These are phyloP conservation scores for Periophthalmodon schlosseri DNA, from an alignment of 2,113 vertebrate species.

Conservation along the genomic window DNA sequence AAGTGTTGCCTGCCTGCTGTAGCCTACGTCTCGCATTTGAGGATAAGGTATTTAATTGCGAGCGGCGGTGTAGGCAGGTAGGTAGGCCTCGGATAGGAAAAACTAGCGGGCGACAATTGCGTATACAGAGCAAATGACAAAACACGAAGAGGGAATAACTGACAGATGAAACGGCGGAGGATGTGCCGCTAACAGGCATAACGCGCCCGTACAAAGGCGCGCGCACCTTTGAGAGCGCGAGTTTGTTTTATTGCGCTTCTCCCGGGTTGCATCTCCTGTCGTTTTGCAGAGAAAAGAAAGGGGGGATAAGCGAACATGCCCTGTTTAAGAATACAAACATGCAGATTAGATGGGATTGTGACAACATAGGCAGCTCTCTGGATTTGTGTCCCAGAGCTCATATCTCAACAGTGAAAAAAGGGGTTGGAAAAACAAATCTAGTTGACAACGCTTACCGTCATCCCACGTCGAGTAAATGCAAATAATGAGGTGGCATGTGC, in stretches of 20 bases:
- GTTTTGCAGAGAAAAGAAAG: constrained; percentile 58
- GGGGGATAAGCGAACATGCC: constrained; percentile 73
- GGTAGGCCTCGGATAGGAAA: constrained; percentile 49
- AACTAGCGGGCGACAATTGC: constrained; percentile 78
- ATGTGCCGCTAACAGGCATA: constrained; percentile 81
- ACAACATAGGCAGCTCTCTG: constrained; percentile 60
- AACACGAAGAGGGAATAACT: constrained; percentile 76
- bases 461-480: constrained; percentile 63
- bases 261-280: constrained; percentile 80
- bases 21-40: constrained; percentile 56
- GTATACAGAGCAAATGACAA: constrained; percentile 79
- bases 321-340: constrained; percentile 84
- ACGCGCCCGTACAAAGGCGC: constrained; percentile 78
- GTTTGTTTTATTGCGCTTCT: constrained; percentile 79
- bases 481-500: constrained; percentile 64
- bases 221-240: constrained; percentile 78
- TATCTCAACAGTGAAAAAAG: constrained; percentile 53
- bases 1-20: background rate
- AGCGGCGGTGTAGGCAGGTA: no score
- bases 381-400: constrained; percentile 71
- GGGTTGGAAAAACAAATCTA: constrained; percentile 54
- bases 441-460: constrained; percentile 67
- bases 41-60: constrained; percentile 72
- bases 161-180: constrained; percentile 85
- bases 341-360: constrained; percentile 79